Evolutionary conservation across 2,888 invertebrate genomes (phyloP).

Genomic region (Coronaproctus castanopsis): DNA sequence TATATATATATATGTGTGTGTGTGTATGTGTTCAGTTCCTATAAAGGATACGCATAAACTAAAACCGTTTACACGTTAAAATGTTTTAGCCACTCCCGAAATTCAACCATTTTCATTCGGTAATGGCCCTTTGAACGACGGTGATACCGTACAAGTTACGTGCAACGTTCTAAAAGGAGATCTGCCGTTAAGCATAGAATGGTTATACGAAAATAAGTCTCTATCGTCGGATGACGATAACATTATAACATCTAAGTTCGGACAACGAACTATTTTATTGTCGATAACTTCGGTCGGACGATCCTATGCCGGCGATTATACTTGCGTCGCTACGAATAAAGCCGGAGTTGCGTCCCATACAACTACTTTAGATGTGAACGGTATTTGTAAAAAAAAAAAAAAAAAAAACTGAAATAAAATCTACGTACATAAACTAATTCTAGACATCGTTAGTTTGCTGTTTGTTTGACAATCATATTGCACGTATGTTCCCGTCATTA

Average conservation of each 20-base stretch:
- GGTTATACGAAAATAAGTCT: conserved; percentile 18
- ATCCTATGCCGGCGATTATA: conserved; percentile 31
- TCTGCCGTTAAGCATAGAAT: conserved; percentile 24
- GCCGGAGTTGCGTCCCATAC: conserved; percentile 34
- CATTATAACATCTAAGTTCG: conserved; percentile 9
- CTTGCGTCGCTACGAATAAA: conserved; percentile 35
- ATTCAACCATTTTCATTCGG: conserved; percentile 48
- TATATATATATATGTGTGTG: too few species aligned
- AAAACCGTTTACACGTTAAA: too few species aligned
- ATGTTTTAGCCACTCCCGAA: conserved; percentile 44
- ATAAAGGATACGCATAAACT: too few species aligned
- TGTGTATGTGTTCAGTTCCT: too few species aligned
- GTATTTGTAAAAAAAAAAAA: too few species aligned
- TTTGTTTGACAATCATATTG: too few species aligned
- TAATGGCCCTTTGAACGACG: conserved; percentile 34
- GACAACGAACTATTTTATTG: conserved; percentile 5
- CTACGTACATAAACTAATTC: too few species aligned
- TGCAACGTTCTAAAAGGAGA: conserved; percentile 25
- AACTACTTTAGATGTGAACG: conserved; percentile 35
- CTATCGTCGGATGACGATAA: conserved; percentile 21
- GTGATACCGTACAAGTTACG: conserved; percentile 23
- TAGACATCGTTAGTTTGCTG: too few species aligned
- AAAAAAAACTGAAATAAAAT: too few species aligned
- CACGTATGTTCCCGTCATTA: too few species aligned
- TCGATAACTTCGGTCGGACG: conserved; percentile 3